These are phyloP conservation scores for Eleutherodactylus coqui DNA, from an alignment of 2,797 vertebrate species.

Conservation along the genomic window DNA sequence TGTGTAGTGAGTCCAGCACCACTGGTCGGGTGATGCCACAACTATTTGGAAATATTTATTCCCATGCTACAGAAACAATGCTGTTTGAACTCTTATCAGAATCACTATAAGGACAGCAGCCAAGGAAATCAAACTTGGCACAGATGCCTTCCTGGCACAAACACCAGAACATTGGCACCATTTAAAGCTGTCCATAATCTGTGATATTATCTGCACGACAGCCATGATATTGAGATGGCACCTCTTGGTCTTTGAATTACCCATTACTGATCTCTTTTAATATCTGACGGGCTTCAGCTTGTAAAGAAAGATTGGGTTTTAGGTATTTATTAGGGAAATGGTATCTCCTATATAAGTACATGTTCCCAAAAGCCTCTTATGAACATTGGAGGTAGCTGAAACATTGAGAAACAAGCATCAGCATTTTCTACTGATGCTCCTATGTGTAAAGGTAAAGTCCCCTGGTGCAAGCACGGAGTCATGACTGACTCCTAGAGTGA, in stretches of 20 bases:
- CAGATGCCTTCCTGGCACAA: too few species aligned
- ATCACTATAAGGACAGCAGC: not conserved
- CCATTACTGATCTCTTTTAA: not conserved
- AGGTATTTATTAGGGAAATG: not conserved
- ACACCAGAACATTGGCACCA: too few species aligned
- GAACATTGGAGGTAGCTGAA: not conserved
- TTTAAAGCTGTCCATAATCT: not conserved
- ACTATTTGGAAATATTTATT: too few species aligned
- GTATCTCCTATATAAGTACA: not conserved
- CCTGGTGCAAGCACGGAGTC: too few species aligned
- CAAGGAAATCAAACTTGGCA: not conserved
- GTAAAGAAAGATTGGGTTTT: not conserved
- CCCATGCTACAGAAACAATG: too few species aligned
- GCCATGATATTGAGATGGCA: not conserved
- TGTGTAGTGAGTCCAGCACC: too few species aligned
- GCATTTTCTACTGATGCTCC: not conserved
- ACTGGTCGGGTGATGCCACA: too few species aligned
- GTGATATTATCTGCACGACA: not conserved
- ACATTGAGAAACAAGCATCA: not conserved
- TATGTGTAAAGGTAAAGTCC: not conserved
- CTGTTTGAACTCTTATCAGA: not conserved
- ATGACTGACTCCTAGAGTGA: too few species aligned
- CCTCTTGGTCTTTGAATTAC: not conserved
- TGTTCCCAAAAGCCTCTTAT: not conserved
- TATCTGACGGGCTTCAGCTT: not conserved